Evolutionary conservation across 2,797 vertebrate genomes (phyloP).

Genomic region (Ptychobarbus kaznakovi): DNA sequence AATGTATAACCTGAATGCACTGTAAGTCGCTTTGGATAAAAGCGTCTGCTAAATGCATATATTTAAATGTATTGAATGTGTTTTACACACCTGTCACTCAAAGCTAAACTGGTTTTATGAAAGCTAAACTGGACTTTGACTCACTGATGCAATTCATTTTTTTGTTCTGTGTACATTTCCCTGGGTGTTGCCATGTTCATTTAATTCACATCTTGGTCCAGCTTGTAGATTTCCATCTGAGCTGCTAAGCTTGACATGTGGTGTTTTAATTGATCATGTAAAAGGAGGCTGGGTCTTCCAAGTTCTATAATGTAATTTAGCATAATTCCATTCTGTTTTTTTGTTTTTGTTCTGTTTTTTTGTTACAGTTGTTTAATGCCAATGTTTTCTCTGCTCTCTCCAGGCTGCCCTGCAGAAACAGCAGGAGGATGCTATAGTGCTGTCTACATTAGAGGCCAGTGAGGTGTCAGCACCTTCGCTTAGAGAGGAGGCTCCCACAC

Average conservation of each 20-base stretch:
- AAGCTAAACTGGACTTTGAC: slow-evolving; percentile 9
- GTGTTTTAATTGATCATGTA: neutral
- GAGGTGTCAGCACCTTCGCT: slow-evolving; percentile 67
- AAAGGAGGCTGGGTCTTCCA: neutral
- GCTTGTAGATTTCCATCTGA: neutral
- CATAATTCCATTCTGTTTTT: neutral
- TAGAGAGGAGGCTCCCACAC: slow-evolving; percentile 80
- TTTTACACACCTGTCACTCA: neutral
- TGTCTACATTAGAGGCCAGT: slow-evolving; percentile 78
- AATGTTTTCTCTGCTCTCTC: slow-evolving; percentile 11
- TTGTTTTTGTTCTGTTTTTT: neutral
- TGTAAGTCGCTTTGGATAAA: no score
- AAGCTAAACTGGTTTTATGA: neutral
- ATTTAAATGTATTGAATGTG: no score
- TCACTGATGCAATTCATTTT: neutral
- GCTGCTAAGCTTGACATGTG: neutral
- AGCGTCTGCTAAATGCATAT: no score
- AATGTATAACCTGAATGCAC: no score
- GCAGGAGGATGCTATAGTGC: slow-evolving; percentile 81
- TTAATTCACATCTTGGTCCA: neutral
- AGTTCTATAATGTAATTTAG: neutral
- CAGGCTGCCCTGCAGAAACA: slow-evolving; percentile 96
- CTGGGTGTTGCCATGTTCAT: neutral
- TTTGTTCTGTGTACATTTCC: neutral
- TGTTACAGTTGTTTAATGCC: neutral